These are phyloP conservation scores for Gymnodraco acuticeps DNA, from an alignment of 2,797 vertebrate species.

Conservation along the genomic window DNA sequence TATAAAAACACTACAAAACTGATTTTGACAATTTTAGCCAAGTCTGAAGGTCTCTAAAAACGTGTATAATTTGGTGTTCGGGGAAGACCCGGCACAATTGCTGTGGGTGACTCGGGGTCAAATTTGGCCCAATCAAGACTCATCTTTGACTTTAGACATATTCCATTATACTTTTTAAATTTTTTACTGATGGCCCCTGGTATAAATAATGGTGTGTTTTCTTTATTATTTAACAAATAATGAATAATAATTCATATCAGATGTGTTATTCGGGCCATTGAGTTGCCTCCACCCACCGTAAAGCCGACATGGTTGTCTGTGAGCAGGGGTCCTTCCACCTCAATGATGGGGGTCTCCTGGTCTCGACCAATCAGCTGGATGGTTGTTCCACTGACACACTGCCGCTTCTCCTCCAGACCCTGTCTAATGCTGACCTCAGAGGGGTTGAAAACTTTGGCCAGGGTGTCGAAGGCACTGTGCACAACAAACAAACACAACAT, in stretches of 20 bases:
- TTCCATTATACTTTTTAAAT: too few relatives aligned
- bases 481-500: constrained; percentile 21
- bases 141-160: too few relatives aligned
- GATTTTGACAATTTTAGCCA: too few relatives aligned
- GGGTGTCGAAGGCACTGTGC: constrained; percentile 95
- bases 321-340: constrained; percentile 97
- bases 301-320: constrained; percentile 97
- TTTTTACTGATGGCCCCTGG: too few relatives aligned
- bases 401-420: constrained; percentile 86
- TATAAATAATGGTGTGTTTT: too few relatives aligned
- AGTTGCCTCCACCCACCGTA: constrained; percentile 85
- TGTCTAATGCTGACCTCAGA: constrained; percentile 85
- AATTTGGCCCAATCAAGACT: too few relatives aligned
- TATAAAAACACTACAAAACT: too few relatives aligned
- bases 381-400: constrained; percentile 88
- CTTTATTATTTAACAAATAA: not conserved
- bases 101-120: too few relatives aligned
- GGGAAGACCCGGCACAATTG: too few relatives aligned
- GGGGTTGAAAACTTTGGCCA: constrained; percentile 98
- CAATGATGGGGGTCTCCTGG: constrained; percentile 96
- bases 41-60: too few relatives aligned
- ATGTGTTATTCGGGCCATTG: not conserved
- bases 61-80: too few relatives aligned
- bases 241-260: not conserved
- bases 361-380: constrained; percentile 97